Conservation (phyloP, 2,888 invertebrate genomes). For the Agrotis exclamationis region DNA sequence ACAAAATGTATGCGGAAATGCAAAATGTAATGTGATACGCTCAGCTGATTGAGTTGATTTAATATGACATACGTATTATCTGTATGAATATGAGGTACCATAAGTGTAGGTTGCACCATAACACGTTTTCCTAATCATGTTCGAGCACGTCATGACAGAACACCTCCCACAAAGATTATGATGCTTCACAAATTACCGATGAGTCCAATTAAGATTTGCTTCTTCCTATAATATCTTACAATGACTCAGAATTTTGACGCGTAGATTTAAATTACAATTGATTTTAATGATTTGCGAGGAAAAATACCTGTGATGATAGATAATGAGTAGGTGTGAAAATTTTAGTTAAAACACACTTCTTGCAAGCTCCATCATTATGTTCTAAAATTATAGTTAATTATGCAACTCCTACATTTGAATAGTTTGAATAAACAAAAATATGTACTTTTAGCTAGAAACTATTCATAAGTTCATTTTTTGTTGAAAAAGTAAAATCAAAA, state of each 20-base stretch:
- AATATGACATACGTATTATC: conserved; percentile 14
- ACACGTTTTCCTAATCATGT: conserved; percentile 46
- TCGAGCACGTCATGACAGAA: conserved; percentile 26
- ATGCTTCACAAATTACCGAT: conserved; percentile 16
- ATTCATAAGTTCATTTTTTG: neutral
- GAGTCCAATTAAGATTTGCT: conserved; percentile 36
- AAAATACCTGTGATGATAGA: neutral
- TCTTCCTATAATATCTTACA: conserved; percentile 10
- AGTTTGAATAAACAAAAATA: neutral
- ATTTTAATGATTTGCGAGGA: conserved; percentile 13
- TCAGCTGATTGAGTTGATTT: conserved; percentile 46
- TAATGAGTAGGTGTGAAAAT: neutral
- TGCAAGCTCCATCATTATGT: neutral
- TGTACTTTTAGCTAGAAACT: neutral
- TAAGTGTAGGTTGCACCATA: conserved; percentile 38
- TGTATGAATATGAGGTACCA: conserved; percentile 4
- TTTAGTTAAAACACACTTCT: neutral
- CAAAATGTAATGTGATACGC: conserved; percentile 40
- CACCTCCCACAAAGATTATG: conserved; percentile 24
- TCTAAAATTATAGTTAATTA: neutral
- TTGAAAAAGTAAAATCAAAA: no score
- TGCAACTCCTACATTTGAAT: neutral
- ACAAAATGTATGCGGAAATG: conserved; percentile 40
- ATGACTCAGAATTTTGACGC: conserved; percentile 24
- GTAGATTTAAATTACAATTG: conserved; percentile 5